Evolutionary conservation across 1,140 invertebrate species (phyloP), one percentile per base, ranked within the genome.

Genomic region (Lysiphlebus fabarum): DNA sequence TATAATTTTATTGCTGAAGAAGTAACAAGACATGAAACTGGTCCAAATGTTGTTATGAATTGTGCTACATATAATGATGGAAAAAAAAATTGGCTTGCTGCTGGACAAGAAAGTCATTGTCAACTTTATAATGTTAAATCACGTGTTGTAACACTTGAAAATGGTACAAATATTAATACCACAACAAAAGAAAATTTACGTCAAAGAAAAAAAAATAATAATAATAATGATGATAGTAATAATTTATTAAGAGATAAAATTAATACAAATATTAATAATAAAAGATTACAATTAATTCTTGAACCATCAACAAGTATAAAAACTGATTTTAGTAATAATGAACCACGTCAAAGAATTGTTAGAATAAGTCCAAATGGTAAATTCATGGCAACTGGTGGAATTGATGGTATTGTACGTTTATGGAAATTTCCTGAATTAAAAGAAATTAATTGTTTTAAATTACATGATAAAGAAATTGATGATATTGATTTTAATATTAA

Each of bases 91-190:
- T 90, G 88, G 73, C 74, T 96, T n/a, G 90, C 90, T 17, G 91
- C 91, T 42, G 94, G 93, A 2, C 90, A 95, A 79, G 93, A 96
- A 81, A 93, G 89, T 54, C 89, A 93, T 68, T 96, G 93, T 77
- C 91, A 94, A 68, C 79, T 95, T 62, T 96, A 95, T 71, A 86
- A 85, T 72, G 86, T 96, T 0, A 89, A 88, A 70, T 84, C 87
- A 47, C 85, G 87, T 59, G 80, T 91, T 62, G 81, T 72, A 11
- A 70, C 62, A 8, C 50, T 73, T n/a, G 76, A 81, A 56, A 82
- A 82, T 62, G 71, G 76, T 11, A 45, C 67, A 70, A 57, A 37
- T 72, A 72, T 69, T 8, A n/a, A 61, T 42, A 57, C 55, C 53
- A 36, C 12, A 7, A 62, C 12, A 10, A 71, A 63, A 34, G 70